A percentile compares a stretch with the other conserved stretches of the same genome.
Conservation (phyloP, 2,888 invertebrate species). For the Eristalis tenax region DNA sequence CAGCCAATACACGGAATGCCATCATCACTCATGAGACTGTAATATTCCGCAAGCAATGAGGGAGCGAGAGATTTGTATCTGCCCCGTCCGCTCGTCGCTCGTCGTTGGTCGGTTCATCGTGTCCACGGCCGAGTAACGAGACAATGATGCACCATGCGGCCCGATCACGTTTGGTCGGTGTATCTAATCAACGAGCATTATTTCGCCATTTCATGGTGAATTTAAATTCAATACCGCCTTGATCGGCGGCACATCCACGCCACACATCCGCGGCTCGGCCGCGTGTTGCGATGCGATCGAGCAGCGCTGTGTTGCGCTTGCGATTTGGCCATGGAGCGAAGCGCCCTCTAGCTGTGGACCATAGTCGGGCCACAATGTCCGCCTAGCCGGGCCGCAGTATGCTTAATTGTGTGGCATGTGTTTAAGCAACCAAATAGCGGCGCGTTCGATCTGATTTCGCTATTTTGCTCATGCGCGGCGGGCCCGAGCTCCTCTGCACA, state of each 20-base stretch:
- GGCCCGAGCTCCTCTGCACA: background rate
- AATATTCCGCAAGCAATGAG: conserved; percentile 12
- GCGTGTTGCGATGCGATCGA: conserved; percentile 11
- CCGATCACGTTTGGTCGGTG: conserved; percentile 68
- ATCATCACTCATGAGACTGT: conserved; percentile 20
- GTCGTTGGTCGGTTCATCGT: background rate
- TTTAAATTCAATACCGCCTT: conserved; percentile 69
- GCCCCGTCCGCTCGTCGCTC: background rate
- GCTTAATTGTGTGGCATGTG: conserved; percentile 41
- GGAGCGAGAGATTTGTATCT: conserved; percentile 60
- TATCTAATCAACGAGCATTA: conserved; percentile 72
- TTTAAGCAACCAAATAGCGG: conserved; percentile 41
- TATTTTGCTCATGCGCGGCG: background rate
- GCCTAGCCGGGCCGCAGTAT: conserved; percentile 6
- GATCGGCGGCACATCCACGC: conserved; percentile 66
- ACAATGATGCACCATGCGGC: conserved; percentile 54
- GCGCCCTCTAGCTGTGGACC: conserved; percentile 63
- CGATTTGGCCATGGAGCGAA: conserved; percentile 3
- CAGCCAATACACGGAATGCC: conserved; percentile 54
- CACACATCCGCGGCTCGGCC: conserved; percentile 16
- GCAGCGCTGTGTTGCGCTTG: conserved; percentile 17
- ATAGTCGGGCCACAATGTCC: conserved; percentile 30
- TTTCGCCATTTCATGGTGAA: conserved; percentile 70
- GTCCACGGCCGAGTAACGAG: conserved; percentile 37
- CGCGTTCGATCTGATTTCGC: conserved; percentile 45